Conservation (phyloP, 1,140 invertebrate genomes). For the Orchesella cincta region DNA sequence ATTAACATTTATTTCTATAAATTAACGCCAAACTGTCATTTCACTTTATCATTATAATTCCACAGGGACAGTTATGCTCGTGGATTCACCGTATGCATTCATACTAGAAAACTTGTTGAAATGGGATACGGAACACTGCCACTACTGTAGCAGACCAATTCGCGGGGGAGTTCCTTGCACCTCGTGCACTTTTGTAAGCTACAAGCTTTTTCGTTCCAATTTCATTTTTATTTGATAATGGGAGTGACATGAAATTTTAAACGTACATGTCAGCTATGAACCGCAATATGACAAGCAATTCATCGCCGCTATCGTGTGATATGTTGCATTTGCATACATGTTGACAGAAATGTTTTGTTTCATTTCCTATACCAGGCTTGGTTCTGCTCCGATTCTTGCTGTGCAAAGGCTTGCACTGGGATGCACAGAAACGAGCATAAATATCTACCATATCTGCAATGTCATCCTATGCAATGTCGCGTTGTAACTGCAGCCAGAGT, state of each 20-base stretch:
- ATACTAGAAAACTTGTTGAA: conserved; percentile 17
- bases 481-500: background rate
- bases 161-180: conserved; percentile 21
- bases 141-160: conserved; percentile 31
- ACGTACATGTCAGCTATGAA: too few relatives aligned
- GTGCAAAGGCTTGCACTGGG: background rate
- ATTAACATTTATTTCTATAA: background rate
- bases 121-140: conserved; percentile 36
- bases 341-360: conserved; percentile 3
- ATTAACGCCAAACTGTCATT: background rate
- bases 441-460: conserved; percentile 23
- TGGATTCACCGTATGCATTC: conserved; percentile 41
- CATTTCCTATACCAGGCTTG: conserved; percentile 18
- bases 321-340: too few relatives aligned
- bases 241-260: too few relatives aligned
- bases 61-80: conserved; percentile 37
- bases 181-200: conserved; percentile 28
- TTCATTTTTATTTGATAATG: too few relatives aligned
- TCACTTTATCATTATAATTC: background rate
- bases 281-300: too few relatives aligned
- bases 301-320: too few relatives aligned
- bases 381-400: conserved; percentile 23
- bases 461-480: background rate
- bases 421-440: background rate
- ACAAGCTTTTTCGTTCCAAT: background rate